These are phyloP conservation scores for Calameuta idolon DNA, from an alignment of 2,888 invertebrate genomes.

Conservation along the genomic window DNA sequence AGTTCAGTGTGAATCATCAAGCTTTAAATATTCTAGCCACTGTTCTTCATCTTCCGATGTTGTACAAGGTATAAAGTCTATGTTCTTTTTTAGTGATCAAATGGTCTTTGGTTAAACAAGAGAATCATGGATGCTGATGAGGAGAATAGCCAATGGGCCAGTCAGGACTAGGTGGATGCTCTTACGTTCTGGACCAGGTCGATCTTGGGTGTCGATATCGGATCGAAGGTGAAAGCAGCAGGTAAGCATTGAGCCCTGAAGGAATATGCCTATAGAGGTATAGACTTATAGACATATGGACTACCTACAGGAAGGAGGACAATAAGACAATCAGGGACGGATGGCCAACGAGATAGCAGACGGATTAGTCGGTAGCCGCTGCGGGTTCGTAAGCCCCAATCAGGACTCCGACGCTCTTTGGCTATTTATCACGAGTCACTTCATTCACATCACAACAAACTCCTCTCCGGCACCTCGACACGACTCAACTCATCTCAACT, in stretches of 20 bases:
- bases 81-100: not conserved
- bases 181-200: not conserved
- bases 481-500: not conserved
- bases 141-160: not conserved
- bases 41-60: not conserved
- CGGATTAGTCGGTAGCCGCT: constrained; percentile 56
- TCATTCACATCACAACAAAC: constrained; percentile 38
- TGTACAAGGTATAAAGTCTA: not conserved
- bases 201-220: not conserved
- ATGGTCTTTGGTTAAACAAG: not conserved
- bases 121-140: not conserved
- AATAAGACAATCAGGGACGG: constrained; percentile 60
- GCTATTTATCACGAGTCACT: constrained; percentile 48
- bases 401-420: constrained; percentile 33
- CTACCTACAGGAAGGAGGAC: constrained; percentile 36
- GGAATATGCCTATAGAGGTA: not conserved
- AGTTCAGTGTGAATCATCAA: not conserved
- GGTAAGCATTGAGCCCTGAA: not conserved
- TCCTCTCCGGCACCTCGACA: constrained; percentile 10
- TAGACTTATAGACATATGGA: constrained; percentile 1
- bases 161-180: not conserved
- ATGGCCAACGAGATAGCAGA: constrained; percentile 55
- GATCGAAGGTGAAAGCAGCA: not conserved
- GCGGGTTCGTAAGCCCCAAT: constrained; percentile 47
- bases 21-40: not conserved